Evolutionary conservation across 2,888 invertebrate genomes (phyloP), one percentile per base, ranked within the genome.

Genomic region (Zeuzera pyrina): DNA sequence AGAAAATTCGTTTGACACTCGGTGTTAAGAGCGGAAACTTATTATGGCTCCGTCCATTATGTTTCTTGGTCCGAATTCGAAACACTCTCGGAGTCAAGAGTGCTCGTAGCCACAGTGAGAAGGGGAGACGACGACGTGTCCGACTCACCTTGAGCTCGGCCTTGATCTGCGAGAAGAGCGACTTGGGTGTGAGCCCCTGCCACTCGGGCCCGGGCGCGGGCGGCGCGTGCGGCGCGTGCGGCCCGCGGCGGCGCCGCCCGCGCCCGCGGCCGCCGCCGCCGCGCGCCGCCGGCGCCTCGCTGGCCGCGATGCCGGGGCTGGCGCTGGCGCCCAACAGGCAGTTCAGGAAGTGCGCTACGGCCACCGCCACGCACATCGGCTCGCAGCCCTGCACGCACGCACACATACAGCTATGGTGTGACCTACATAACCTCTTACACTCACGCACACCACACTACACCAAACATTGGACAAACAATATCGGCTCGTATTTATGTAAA

Each of bases 321-420:
- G 90, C 87, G 29, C 89, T 85, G 35, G 87, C 84, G 34, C 96
- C 95, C 32, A 99, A 73, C 59, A 97, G 88, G 61, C 98, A 98
- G 78, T 98, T 99, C 39, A 99, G 86, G 78, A 98, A 98, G 72
- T 98, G 99, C 39, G 96, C 93, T 33, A 97, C 91, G 1, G 95
- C 97, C 1, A 92, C 88, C 0, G 97, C 92, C 41, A 97, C 84
- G 62, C 92, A 92, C 91, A 97, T 94, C 60, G 94, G 86, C 67
- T 97, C 97, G 32, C 93, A 92, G 35, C 90, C 89, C 89, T 91
- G 62, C 0, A 7, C 12, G 25, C 12, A 25, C 22, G 0, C 12
- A 10, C 4, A 25, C 11, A 2, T 6, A 25, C 12, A 25, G 7
- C 12, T 12, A 10, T 10, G 11, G n/a, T 22, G 11, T 10, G 8